Conservation (phyloP, 2,888 invertebrate species). For the Vesta saturnalis region DNA sequence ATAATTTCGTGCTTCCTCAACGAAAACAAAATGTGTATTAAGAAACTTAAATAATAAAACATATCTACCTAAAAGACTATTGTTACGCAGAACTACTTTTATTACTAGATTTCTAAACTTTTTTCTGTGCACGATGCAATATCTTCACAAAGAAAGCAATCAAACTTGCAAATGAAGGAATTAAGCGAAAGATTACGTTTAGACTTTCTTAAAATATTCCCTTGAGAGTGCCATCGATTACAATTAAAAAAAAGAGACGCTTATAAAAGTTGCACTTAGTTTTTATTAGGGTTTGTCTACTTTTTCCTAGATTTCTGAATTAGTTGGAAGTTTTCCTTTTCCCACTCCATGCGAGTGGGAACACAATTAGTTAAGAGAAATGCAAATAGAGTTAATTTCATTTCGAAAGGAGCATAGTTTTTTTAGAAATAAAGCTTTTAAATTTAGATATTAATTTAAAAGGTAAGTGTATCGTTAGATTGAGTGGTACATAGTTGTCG, state of each 20-base stretch:
- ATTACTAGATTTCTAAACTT: no score
- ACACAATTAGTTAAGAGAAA: neutral
- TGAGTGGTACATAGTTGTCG: no score
- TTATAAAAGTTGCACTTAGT: constrained; percentile 20
- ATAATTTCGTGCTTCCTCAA: neutral
- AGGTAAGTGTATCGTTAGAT: no score
- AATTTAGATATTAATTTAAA: neutral
- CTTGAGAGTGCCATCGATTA: constrained; percentile 14
- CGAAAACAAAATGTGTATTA: neutral
- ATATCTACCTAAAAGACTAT: no score
- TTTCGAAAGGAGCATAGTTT: neutral
- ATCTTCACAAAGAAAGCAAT: neutral
- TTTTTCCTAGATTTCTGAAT: constrained; percentile 11
- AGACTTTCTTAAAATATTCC: constrained; percentile 8
- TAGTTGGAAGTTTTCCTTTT: neutral
- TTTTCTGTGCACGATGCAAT: no score
- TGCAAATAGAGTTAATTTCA: constrained; percentile 5
- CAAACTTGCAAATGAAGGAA: neutral
- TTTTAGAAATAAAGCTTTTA: neutral
- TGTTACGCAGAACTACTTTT: no score
- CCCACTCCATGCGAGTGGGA: neutral
- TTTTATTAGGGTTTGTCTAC: constrained; percentile 21
- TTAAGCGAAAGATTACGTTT: neutral
- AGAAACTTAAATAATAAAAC: constrained; percentile 9
- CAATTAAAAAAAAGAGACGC: constrained; percentile 17